These are phyloP conservation scores for Paradisaea rubra DNA, from an alignment of 2,113 vertebrate species.

Conservation along the genomic window DNA sequence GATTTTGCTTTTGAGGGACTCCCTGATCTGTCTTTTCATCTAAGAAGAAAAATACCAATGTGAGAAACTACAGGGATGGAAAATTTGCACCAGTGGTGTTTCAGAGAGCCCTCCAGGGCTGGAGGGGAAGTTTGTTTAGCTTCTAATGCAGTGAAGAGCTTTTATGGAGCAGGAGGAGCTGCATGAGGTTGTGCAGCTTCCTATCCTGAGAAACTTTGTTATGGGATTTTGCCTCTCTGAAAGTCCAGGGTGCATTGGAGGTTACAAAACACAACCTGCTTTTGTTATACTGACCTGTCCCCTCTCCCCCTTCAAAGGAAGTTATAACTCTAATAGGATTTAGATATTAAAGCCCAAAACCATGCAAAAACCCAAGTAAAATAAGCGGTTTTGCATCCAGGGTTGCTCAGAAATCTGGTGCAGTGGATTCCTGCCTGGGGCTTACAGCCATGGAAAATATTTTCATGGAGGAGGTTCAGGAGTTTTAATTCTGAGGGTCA, in stretches of 20 bases:
- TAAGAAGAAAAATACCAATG: neutral
- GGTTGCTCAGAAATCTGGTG: neutral
- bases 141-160: neutral
- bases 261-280: conserved; percentile 1
- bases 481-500: neutral
- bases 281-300: neutral
- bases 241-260: neutral
- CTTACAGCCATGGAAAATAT: neutral
- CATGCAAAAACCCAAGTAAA: neutral
- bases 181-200: neutral
- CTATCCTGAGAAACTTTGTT: neutral
- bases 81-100: neutral
- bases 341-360: neutral
- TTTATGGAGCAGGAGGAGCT: neutral
- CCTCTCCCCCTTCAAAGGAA: neutral
- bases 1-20: neutral
- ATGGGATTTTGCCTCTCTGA: neutral
- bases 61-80: neutral
- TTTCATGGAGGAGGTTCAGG: rapidly evolving
- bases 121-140: neutral
- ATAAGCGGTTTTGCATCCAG: neutral
- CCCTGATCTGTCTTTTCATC: neutral
- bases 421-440: neutral
- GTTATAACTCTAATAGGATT: conserved; percentile 52
- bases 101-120: neutral